Evolutionary conservation across 1,140 invertebrate genomes (phyloP), one percentile per base, ranked within the genome.

Genomic region (Artemia franciscana): DNA sequence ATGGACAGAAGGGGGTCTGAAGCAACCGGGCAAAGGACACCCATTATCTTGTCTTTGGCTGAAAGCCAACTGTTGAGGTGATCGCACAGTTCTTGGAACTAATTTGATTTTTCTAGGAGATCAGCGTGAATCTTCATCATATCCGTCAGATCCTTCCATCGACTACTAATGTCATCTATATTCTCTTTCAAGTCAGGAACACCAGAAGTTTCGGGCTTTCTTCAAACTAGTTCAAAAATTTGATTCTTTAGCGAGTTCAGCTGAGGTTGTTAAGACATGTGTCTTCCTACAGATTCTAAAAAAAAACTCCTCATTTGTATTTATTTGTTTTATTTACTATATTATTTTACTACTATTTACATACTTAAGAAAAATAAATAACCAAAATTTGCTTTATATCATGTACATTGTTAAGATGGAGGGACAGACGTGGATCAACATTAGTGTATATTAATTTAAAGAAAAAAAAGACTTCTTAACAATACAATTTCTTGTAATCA

Each of bases 41-140:
- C 83, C 70, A 96, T 78, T 90, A 96, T 94, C 66, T 88, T 85
- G 66, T 94, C 91, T 73, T 97, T 97, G 61, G 90, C 85, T 28
- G 79, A 79, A 9, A 95, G 75, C 91, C 91, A 96, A 18, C 80
- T 82, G 18, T 82, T 79, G 5, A 96, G 75, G 63, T 83, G 84
- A 66, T 88, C 86, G 69, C 91, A 83, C 0, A 85, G 84, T 69
- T 94, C 91, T 61, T 87, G 82, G 78, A 95, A 91, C 70, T 91
- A 86, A 68, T 90, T 88, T 67, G 92, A 80, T 68, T 91, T 86
- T 69, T 92, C 88, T 70, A 92, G 79, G 68, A 89, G 83, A 68
- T 82, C 82, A 65, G 88, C n/a, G 57, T 74, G 72, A 65, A 88
- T 82, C 69, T 93, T 92, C 72, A 89, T 87, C 7, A 80, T 78